phyloP scores from a whole-genome alignment of 2,113 vertebrate genomes.

The Cyrtonyx montezumae region DNA sequence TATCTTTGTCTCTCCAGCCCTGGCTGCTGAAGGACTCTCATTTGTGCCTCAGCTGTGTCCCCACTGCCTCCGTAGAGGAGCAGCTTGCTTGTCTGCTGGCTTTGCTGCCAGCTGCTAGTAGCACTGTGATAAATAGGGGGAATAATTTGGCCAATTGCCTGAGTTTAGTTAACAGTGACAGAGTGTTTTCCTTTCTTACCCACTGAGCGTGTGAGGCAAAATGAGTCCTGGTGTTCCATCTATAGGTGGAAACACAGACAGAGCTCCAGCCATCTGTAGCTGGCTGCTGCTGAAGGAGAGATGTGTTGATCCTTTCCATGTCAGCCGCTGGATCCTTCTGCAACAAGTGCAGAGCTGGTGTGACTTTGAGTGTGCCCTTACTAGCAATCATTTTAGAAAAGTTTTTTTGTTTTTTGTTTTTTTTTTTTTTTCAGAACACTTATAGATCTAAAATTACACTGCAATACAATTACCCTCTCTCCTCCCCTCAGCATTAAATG shows the following conservation, averaged over 20 bases:
- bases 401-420: background rate
- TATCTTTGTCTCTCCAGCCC: background rate
- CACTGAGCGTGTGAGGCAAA: background rate
- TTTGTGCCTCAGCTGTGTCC: background rate
- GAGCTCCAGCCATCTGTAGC: background rate
- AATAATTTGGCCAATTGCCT: background rate
- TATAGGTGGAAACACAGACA: accelerated
- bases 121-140: background rate
- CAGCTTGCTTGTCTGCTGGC: background rate
- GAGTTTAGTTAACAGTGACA: background rate
- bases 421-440: background rate
- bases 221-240: background rate
- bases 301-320: accelerated
- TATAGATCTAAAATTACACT: background rate
- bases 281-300: background rate
- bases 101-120: background rate
- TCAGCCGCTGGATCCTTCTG: background rate
- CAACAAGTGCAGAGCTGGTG: accelerated
- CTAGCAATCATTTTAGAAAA: background rate
- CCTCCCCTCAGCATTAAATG: background rate
- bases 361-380: background rate
- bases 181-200: background rate
- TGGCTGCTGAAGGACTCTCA: background rate
- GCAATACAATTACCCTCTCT: background rate
- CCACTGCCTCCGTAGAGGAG: accelerated